Conservation (phyloP, 2,888 invertebrate genomes). For the Lacanobia oleracea region DNA sequence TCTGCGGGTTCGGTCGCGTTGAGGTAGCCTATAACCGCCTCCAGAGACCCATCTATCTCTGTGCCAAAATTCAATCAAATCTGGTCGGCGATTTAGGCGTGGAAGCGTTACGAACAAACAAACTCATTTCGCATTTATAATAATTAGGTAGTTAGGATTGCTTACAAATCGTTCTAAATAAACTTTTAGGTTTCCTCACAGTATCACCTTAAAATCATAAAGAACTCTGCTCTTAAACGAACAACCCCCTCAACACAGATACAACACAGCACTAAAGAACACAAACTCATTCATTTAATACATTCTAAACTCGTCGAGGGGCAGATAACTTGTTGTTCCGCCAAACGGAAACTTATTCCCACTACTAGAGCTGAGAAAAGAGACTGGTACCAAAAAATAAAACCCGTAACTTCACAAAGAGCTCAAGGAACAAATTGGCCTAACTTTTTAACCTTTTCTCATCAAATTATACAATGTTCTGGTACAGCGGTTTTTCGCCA, state of each 20-base stretch:
- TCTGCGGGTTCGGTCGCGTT: too few relatives aligned
- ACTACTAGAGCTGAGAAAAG: constrained; percentile 37
- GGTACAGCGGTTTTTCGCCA: constrained; percentile 67
- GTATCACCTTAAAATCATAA: constrained; percentile 16
- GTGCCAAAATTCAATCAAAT: too few relatives aligned
- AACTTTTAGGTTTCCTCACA: not conserved
- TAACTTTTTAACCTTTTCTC: constrained; percentile 78
- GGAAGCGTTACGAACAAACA: too few relatives aligned
- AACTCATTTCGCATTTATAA: too few relatives aligned
- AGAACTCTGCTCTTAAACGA: constrained; percentile 20
- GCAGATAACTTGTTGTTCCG: constrained; percentile 58
- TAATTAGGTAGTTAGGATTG: not conserved
- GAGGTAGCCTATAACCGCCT: too few relatives aligned
- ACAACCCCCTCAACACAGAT: constrained; percentile 40
- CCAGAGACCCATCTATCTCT: too few relatives aligned
- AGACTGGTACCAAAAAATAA: constrained; percentile 53
- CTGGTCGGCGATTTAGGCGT: too few relatives aligned
- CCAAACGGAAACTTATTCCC: constrained; percentile 50
- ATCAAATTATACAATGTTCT: constrained; percentile 73
- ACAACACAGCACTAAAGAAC: constrained; percentile 24
- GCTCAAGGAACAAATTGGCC: constrained; percentile 72
- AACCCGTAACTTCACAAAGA: constrained; percentile 68
- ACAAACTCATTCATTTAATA: constrained; percentile 52
- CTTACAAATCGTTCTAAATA: constrained; percentile 10
- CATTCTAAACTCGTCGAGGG: constrained; percentile 47